phyloP scores from a whole-genome alignment of 2,888 invertebrate genomes.

The Eilema sororculum region DNA sequence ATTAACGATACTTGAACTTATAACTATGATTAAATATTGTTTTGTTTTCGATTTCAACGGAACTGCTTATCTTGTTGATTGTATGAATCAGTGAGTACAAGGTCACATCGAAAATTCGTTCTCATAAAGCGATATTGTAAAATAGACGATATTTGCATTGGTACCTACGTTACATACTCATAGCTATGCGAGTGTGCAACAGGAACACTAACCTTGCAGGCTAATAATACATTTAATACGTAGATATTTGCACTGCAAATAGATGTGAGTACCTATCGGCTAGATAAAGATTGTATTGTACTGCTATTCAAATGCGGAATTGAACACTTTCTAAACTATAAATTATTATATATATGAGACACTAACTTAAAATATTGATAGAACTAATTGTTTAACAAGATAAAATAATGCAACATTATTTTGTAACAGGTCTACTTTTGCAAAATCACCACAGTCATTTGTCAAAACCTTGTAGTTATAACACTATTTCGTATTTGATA shows the following conservation, averaged over 20 bases:
- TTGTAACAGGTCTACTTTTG: neutral
- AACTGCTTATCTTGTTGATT: conserved; percentile 24
- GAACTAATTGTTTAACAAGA: neutral
- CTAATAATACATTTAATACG: conserved; percentile 81
- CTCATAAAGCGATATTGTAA: conserved; percentile 39
- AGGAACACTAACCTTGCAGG: conserved; percentile 80
- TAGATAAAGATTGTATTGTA: conserved; percentile 57
- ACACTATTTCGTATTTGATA: neutral
- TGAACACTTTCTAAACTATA: neutral
- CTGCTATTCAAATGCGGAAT: conserved; percentile 47
- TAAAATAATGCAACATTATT: neutral
- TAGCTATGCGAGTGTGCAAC: conserved; percentile 66
- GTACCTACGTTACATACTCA: conserved; percentile 34
- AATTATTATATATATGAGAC: too few relatives aligned
- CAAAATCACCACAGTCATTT: neutral
- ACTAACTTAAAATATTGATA: neutral
- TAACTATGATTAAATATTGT: neutral
- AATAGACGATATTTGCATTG: conserved; percentile 28
- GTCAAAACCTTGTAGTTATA: neutral
- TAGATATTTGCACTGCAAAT: conserved; percentile 73
- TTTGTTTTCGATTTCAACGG: conserved; percentile 39
- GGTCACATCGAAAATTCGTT: conserved; percentile 40
- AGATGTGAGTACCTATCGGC: conserved; percentile 55
- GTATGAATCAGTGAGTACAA: conserved; percentile 31
- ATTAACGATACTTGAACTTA: too few relatives aligned